These are phyloP conservation scores for Falco novaeseelandiae DNA, from an alignment of 2,797 vertebrate species.

Conservation along the genomic window DNA sequence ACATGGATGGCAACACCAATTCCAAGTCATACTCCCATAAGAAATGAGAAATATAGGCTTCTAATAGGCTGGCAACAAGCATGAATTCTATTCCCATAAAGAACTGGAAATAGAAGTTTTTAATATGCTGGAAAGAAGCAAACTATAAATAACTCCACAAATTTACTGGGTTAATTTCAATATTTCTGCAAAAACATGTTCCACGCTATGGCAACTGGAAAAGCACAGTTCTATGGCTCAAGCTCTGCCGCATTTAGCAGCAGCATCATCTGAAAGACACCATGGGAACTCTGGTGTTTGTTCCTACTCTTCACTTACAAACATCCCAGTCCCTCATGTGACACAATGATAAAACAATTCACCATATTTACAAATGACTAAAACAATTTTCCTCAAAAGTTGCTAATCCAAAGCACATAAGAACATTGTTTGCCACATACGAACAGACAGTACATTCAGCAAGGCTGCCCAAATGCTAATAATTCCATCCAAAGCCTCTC, in stretches of 20 bases:
- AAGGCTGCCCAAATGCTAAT: not conserved
- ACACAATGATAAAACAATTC: not conserved
- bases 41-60: not conserved
- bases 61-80: not conserved
- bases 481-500: not conserved
- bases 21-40: not conserved
- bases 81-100: not conserved
- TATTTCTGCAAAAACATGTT: not conserved
- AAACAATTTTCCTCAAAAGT: not conserved
- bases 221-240: not conserved
- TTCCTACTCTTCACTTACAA: not conserved
- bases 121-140: not conserved
- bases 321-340: not conserved
- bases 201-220: not conserved
- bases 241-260: not conserved
- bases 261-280: not conserved
- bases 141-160: not conserved
- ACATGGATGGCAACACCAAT: not conserved
- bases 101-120: not conserved
- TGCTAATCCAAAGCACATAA: not conserved
- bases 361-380: accelerated
- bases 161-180: not conserved
- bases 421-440: accelerated
- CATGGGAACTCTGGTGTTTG: accelerated
- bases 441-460: accelerated